A percentile compares a stretch with the other conserved stretches of the same genome.
These are phyloP conservation scores for Myiothlypis coronata DNA, from an alignment of 2,797 vertebrate genomes.

Conservation along the genomic window DNA sequence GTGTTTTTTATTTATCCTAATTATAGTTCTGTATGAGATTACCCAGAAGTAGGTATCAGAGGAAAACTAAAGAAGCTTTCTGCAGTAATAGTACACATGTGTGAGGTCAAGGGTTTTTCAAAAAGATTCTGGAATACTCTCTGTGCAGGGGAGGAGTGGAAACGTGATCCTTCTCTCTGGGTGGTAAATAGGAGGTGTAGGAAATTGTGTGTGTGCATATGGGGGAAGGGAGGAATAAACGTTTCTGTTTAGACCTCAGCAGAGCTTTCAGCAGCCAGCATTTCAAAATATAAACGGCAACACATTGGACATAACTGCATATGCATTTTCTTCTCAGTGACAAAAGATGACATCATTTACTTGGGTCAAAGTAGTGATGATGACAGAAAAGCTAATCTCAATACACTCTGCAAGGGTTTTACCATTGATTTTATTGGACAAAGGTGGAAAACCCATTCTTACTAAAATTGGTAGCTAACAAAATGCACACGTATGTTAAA, in stretches of 20 bases:
- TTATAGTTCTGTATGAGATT: neutral
- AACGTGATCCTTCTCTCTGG: slow-evolving; percentile 42
- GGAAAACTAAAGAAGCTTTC: slow-evolving; percentile 22
- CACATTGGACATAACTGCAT: neutral
- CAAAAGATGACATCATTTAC: neutral
- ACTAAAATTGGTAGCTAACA: neutral
- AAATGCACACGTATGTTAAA: neutral
- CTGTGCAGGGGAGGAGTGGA: neutral
- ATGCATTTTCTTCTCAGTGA: neutral
- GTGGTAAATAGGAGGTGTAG: slow-evolving; percentile 41
- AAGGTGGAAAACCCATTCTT: neutral
- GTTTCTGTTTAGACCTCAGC: slow-evolving; percentile 11
- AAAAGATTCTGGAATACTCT: slow-evolving; percentile 28
- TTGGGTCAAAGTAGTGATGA: neutral
- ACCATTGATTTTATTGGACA: neutral
- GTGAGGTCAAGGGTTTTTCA: slow-evolving; percentile 42
- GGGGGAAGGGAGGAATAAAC: neutral
- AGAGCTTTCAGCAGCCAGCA: slow-evolving; percentile 9
- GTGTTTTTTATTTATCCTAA: neutral
- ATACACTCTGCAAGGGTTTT: neutral
- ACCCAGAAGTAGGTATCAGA: neutral
- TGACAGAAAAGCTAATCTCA: neutral
- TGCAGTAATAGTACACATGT: neutral
- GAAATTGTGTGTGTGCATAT: neutral
- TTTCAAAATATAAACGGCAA: neutral